Evolutionary conservation across 2,113 vertebrate genomes (phyloP).

Genomic region (Antigone vipio): DNA sequence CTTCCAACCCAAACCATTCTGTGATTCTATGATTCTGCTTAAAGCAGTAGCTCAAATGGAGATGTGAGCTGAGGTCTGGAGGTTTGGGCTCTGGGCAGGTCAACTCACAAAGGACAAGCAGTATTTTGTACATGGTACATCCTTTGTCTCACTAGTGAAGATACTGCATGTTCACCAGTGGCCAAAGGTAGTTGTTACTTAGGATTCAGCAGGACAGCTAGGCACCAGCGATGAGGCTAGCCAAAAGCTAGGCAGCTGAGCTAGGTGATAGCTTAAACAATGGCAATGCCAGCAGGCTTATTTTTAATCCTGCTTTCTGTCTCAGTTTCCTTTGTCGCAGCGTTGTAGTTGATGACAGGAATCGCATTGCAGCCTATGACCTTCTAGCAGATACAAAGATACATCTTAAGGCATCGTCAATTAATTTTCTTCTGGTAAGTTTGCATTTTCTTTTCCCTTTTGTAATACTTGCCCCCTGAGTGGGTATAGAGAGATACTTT

Average conservation of each 20-base stretch:
- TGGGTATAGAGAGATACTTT: background rate
- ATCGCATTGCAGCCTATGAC: conserved; percentile 75
- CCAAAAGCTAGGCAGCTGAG: background rate
- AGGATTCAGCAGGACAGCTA: background rate
- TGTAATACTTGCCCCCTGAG: background rate
- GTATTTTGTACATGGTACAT: accelerated
- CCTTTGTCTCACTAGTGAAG: accelerated
- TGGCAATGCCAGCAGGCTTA: background rate
- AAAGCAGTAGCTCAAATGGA: background rate
- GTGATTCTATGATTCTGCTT: background rate
- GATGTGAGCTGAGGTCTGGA: background rate
- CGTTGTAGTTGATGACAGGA: conserved; percentile 74
- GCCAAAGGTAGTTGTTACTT: background rate
- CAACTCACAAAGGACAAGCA: background rate
- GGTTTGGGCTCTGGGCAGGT: background rate
- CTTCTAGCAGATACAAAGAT: conserved; percentile 77
- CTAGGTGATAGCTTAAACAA: background rate
- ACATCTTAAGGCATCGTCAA: conserved; percentile 66
- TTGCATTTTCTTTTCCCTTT: background rate
- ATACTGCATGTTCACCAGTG: background rate
- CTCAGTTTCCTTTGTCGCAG: conserved; percentile 89
- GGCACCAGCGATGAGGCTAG: background rate
- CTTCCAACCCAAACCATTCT: background rate
- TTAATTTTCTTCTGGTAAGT: conserved; percentile 86
- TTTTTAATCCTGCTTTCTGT: background rate